Evolutionary conservation across 2,113 vertebrate genomes (phyloP), one percentile per base, ranked within the genome.

Genomic region (Mohoua ochrocephala): DNA sequence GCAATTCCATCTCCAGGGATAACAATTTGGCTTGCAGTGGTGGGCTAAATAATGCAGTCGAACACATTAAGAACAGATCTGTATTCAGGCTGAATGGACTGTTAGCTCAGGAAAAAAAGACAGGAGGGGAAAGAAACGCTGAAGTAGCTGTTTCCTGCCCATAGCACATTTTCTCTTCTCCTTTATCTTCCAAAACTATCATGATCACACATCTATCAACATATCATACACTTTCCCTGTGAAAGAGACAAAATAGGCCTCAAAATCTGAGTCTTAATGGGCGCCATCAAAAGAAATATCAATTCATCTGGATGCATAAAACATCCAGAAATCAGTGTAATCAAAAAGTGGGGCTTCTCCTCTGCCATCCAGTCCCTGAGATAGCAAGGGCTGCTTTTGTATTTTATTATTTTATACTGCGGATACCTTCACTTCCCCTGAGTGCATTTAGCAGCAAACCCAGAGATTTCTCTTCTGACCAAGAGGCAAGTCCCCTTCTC

Each of bases 1-100:
- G 75, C 78, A 68, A 70, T 93, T 94, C 87, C 59, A 91, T 83
- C 90, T 88, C 71, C 37, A 44, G 17, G 24, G 87, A 56, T 84
- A 77, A 93, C 63, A 67, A 87, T 57, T 6, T 81, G 82, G 63
- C 68, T 84, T 68, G 75, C 85, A 77, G 82, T 74, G 31, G 45
- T 78, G 64, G 75, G 45, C 87, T 93, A 91, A 95, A 91, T 93
- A 96, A 95, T 73, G 68, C 70, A 69, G 82, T 31, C 79, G 70
- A 26, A 83, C 57, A 74, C 75, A 59, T 80, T 91, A 87, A 67
- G 85, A 80, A 80, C 0, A 91, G 64, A 95, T 91, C 85, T 86
- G 64, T 59, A 84, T 84, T 84, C 71, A 84, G 47, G 67, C 28
- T 61, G 75, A 93, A 88, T 21, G 68, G 86, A 74, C 54, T 84